These are phyloP conservation scores for Margaritifera margaritifera DNA, from an alignment of 2,888 invertebrate genomes.

Conservation along the genomic window DNA sequence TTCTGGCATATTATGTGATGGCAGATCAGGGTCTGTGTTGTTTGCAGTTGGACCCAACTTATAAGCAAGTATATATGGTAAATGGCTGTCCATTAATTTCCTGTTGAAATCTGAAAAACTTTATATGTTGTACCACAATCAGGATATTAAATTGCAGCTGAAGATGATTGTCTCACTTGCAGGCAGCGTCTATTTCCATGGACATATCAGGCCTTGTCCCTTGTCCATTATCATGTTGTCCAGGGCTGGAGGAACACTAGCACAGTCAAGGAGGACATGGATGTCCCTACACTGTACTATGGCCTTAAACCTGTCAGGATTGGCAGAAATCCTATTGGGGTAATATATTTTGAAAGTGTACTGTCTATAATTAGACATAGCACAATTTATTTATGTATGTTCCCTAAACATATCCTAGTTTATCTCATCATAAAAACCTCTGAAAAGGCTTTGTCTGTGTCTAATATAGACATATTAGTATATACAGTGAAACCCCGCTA, in stretches of 20 bases:
- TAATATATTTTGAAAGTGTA: constrained; percentile 58
- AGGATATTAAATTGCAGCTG: background rate
- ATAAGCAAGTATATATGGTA: too few relatives aligned
- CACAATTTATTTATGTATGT: background rate
- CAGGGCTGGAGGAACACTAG: constrained; percentile 72
- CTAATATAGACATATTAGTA: too few relatives aligned
- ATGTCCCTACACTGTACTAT: constrained; percentile 72
- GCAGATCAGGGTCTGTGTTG: too few relatives aligned
- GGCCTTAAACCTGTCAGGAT: constrained; percentile 71
- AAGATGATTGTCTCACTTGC: constrained; percentile 5
- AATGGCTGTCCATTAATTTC: too few relatives aligned
- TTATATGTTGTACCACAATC: background rate
- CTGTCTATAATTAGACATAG: too few relatives aligned
- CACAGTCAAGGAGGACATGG: constrained; percentile 72
- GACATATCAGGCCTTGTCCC: constrained; percentile 44
- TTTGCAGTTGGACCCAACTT: too few relatives aligned
- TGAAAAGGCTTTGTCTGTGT: too few relatives aligned
- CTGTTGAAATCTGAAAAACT: background rate
- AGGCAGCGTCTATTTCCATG: constrained; percentile 47
- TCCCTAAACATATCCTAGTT: too few relatives aligned
- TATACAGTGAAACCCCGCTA: too few relatives aligned
- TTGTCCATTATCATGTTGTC: constrained; percentile 72
- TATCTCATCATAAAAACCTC: too few relatives aligned
- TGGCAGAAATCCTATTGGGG: constrained; percentile 75
- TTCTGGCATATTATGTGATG: too few relatives aligned